Evolutionary conservation across 2,888 invertebrate species (phyloP).

Genomic region (Linnaemya vulpina): DNA sequence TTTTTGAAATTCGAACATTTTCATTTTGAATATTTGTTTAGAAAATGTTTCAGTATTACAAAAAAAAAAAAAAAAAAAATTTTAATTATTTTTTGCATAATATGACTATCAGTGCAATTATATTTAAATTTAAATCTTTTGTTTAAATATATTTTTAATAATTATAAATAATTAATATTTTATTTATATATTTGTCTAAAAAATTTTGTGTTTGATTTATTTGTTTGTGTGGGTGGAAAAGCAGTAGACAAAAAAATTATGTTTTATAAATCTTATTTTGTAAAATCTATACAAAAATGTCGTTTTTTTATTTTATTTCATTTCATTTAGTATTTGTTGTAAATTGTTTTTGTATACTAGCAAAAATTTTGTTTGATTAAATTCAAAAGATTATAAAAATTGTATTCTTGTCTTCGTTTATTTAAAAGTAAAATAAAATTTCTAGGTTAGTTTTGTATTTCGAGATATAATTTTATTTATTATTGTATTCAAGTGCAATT

Average conservation of each 20-base stretch:
- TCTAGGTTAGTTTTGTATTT: conserved; percentile 17
- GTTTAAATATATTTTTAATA: conserved; percentile 45
- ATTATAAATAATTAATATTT: conserved; percentile 53
- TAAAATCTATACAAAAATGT: conserved; percentile 66
- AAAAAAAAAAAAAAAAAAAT: not conserved
- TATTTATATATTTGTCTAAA: conserved; percentile 70
- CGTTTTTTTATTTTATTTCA: conserved; percentile 16
- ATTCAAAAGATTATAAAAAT: conserved; percentile 63
- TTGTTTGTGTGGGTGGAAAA: conserved; percentile 62
- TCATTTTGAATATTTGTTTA: not conserved
- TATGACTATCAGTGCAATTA: conserved; percentile 72
- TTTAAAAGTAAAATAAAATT: conserved; percentile 28
- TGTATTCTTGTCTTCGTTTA: conserved; percentile 17
- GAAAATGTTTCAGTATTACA: not conserved
- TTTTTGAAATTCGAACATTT: not conserved
- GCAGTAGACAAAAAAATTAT: conserved; percentile 63
- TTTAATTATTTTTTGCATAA: conserved; percentile 55
- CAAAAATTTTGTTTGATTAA: conserved; percentile 53
- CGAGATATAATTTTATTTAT: conserved; percentile 25
- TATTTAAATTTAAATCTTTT: conserved; percentile 41
- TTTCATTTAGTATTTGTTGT: conserved; percentile 36
- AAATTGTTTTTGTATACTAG: conserved; percentile 65
- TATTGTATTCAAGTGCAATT: conserved; percentile 72
- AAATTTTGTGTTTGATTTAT: conserved; percentile 50
- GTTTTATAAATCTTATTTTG: conserved; percentile 41